Base-by-base conservation (phyloP, 2,888 invertebrate genomes). In the Onchidella celtica region DNA sequence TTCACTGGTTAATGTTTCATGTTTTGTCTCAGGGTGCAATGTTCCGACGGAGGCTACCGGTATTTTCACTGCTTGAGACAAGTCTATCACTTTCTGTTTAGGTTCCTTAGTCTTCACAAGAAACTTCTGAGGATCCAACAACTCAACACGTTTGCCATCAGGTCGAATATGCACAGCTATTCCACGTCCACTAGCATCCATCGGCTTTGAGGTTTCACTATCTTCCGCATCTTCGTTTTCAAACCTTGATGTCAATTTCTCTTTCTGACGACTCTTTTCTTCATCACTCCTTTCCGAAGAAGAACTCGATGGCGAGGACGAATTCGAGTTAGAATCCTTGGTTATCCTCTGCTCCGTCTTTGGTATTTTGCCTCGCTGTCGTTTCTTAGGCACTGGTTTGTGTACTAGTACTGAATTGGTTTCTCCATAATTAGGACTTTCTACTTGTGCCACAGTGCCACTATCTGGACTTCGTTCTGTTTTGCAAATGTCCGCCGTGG, bases 11-110 rank as follows among this genome's bases (percentile, higher is more conserved):
- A n/a, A n/a, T n/a, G n/a, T n/a, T n/a, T n/a, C n/a, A n/a, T n/a
- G n/a, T n/a, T n/a, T n/a, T n/a, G n/a, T 27, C 32, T 68, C 68
- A 34, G 24, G 27, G n/a, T 74, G 59, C 34, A 74, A 34, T 34
- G 32, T 17, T 9, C 74, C 57, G 9, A 29, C 57, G 21, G 40
- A 34, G 9, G 74, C 24, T n/a, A 74, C n/a, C 21, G 74, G 74
- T 24, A 74, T 74, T 59, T 74, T 34, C 32, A 74, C 34, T 21
- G 61, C 74, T 29, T 57, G 24, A 27, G 57, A 27, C 17, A 74
- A 24, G 32, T 74, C 74, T 34, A 74, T 24, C 21, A 74, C 36
- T 17, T 34, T 57, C 21, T 57, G 29, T 14, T 34, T 34, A 11
- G 32, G 34, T 14, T 59, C 61, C 21, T 6, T n/a, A 11, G 59